Evolutionary conservation across 2,888 invertebrate species (phyloP).

Genomic region (Stegophylla sp.): DNA sequence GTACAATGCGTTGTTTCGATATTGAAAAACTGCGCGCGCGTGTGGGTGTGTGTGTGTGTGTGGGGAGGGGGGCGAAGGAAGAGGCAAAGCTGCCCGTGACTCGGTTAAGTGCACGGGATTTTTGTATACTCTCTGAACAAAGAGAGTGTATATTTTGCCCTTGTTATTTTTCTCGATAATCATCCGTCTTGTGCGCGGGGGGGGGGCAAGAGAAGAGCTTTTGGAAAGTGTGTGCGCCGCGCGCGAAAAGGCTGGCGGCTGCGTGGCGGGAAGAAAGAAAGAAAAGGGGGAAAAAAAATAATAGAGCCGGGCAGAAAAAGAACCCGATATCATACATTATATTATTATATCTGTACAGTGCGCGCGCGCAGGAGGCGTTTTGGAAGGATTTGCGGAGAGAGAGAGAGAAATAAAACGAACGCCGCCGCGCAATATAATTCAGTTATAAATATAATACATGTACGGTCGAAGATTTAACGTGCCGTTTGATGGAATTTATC

Average conservation of each 20-base stretch:
- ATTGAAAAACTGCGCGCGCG: not conserved
- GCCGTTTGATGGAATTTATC: conserved; percentile 52
- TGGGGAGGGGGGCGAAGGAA: no score
- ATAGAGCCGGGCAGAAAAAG: conserved; percentile 20
- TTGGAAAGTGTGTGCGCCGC: conserved; percentile 16
- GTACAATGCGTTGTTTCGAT: no score
- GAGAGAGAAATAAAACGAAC: conserved; percentile 38
- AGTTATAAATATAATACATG: conserved; percentile 53
- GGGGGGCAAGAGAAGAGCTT: conserved; percentile 9
- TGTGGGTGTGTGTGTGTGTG: not conserved
- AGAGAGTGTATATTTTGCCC: no score
- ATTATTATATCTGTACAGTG: not conserved
- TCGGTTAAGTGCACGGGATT: no score
- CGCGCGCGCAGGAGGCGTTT: conserved; percentile 19
- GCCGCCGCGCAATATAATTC: conserved; percentile 51
- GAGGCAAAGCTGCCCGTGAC: no score
- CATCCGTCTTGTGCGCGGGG: not conserved
- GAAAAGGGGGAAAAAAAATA: conserved; percentile 45
- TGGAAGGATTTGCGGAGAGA: conserved; percentile 46
- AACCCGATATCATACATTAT: conserved; percentile 29
- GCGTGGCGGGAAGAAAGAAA: not conserved
- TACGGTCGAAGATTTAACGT: conserved; percentile 52
- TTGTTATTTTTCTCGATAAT: conserved; percentile 21
- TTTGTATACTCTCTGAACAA: no score
- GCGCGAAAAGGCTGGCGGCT: conserved; percentile 4